phyloP scores from a whole-genome alignment of 2,888 invertebrate genomes.

The Drosophila prolongata region DNA sequence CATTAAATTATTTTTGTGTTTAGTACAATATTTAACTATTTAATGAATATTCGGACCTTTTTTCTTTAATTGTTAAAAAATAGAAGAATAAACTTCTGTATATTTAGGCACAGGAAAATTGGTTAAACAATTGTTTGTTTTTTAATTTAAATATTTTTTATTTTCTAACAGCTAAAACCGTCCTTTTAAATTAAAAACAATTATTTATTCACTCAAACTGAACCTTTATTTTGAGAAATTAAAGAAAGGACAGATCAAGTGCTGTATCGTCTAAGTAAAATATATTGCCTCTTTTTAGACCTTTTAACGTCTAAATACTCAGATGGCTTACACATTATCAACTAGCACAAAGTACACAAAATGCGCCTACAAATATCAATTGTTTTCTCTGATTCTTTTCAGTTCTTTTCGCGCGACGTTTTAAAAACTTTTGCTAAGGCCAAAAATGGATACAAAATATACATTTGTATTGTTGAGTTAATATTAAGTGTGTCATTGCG shows the following conservation, averaged over 20 bases:
- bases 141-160: too few relatives aligned
- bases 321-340: constrained; percentile 36
- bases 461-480: constrained; percentile 12
- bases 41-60: too few relatives aligned
- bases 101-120: too few relatives aligned
- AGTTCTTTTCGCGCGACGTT: constrained; percentile 12
- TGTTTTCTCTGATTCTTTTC: neutral
- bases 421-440: constrained; percentile 64
- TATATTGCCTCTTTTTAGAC: constrained; percentile 61
- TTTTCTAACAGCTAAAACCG: too few relatives aligned
- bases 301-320: constrained; percentile 40
- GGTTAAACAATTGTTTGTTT: too few relatives aligned
- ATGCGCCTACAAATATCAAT: constrained; percentile 33
- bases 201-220: constrained; percentile 28
- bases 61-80: too few relatives aligned
- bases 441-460: constrained; percentile 40
- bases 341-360: constrained; percentile 53
- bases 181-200: neutral
- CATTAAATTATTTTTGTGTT: too few relatives aligned
- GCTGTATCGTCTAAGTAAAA: constrained; percentile 14
- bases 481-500: constrained; percentile 50
- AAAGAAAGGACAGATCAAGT: constrained; percentile 49
- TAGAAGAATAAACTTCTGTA: too few relatives aligned
- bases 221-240: constrained; percentile 60
- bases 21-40: too few relatives aligned